Percentiles rank a stretch among this genome's conserved stretches.
phyloP scores from a whole-genome alignment of 2,797 vertebrate species.

The Enteromius thamalakanensis region DNA sequence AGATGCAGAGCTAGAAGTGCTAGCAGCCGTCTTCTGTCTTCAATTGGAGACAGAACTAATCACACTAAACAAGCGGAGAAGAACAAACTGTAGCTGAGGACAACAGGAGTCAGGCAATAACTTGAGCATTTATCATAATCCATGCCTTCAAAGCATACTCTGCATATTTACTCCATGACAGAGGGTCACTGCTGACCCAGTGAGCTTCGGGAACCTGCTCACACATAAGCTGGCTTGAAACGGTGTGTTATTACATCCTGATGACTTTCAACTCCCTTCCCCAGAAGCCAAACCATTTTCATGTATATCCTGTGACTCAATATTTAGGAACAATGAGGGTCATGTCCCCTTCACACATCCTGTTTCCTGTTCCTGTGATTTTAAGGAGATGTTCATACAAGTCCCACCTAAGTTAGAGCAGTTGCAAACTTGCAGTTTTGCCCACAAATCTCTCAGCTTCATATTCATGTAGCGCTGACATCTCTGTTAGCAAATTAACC shows the following conservation, averaged over 20 bases:
- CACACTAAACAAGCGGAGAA: conserved; percentile 48
- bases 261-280: conserved; percentile 61
- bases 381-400: conserved; percentile 66
- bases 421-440: conserved; percentile 53
- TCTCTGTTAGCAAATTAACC: conserved; percentile 55
- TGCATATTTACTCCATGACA: conserved; percentile 52
- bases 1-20: conserved; percentile 23
- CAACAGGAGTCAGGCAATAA: conserved; percentile 62
- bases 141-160: conserved; percentile 62
- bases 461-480: conserved; percentile 47
- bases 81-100: conserved; percentile 56
- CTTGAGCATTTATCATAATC: conserved; percentile 68
- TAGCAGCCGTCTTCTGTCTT: conserved; percentile 68
- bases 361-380: conserved; percentile 74
- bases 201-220: conserved; percentile 55
- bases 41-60: conserved; percentile 43
- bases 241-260: conserved; percentile 62
- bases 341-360: conserved; percentile 67
- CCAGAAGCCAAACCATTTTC: conserved; percentile 67
- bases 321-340: conserved; percentile 74
- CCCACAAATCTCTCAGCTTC: conserved; percentile 58
- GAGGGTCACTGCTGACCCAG: conserved; percentile 41
- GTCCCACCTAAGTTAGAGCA: conserved; percentile 62
- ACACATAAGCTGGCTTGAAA: conserved; percentile 62
- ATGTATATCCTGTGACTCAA: conserved; percentile 72